Conservation (phyloP, 2,888 invertebrate species). For the Trilocha varians region DNA sequence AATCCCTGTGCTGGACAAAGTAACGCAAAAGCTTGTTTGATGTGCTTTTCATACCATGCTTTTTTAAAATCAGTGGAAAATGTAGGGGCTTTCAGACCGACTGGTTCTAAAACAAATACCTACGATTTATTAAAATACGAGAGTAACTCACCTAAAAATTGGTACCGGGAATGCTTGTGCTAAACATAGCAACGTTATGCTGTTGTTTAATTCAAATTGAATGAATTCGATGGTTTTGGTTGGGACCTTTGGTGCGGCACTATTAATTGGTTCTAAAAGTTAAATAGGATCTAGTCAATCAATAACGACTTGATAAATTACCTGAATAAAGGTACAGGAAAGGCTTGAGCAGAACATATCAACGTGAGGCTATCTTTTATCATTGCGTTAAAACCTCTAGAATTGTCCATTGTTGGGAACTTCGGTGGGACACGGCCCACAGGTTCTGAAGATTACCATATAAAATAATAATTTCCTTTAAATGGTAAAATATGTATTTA, state of each 20-base stretch:
- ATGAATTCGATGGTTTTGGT: slow-evolving; percentile 65
- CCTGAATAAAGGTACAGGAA: slow-evolving; percentile 77
- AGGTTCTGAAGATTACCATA: slow-evolving; percentile 60
- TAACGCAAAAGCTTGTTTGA: slow-evolving; percentile 65
- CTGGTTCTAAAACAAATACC: slow-evolving; percentile 60
- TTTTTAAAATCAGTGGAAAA: slow-evolving; percentile 77
- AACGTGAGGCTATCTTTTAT: slow-evolving; percentile 74
- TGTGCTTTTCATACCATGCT: slow-evolving; percentile 66
- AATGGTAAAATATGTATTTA: slow-evolving; percentile 35
- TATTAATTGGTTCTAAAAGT: slow-evolving; percentile 80
- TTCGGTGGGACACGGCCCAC: slow-evolving; percentile 78
- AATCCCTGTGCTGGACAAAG: slow-evolving; percentile 78
- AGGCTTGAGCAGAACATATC: slow-evolving; percentile 81
- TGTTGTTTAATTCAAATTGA: slow-evolving; percentile 54
- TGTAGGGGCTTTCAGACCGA: slow-evolving; percentile 77
- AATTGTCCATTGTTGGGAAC: slow-evolving; percentile 80
- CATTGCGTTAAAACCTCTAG: slow-evolving; percentile 66
- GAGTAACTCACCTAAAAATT: slow-evolving; percentile 75
- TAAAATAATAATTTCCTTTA: slow-evolving; percentile 3
- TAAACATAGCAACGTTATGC: slow-evolving; percentile 78
- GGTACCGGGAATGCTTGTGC: slow-evolving; percentile 81
- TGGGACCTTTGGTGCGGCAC: slow-evolving; percentile 78
- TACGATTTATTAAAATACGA: slow-evolving; percentile 16
- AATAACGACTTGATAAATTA: slow-evolving; percentile 34
- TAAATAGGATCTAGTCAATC: slow-evolving; percentile 8